Percentiles rank a stretch among this genome's conserved stretches.
phyloP scores from a whole-genome alignment of 2,113 vertebrate species.

The Meriones unguiculatus region DNA sequence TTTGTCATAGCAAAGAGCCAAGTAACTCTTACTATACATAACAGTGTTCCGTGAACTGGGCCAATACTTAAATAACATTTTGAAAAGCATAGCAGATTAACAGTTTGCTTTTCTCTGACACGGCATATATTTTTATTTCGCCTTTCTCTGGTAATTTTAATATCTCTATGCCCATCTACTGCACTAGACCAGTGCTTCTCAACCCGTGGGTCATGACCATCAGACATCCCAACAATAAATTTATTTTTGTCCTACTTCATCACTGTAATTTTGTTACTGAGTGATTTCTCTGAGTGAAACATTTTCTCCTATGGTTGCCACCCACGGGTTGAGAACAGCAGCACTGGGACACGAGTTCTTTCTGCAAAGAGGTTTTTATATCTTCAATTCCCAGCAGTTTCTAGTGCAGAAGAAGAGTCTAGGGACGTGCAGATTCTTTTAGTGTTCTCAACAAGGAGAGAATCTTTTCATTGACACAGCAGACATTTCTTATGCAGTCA shows the following conservation, averaged over 20 bases:
- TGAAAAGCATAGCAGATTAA: not conserved
- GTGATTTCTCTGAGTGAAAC: not conserved
- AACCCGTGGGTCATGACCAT: not conserved
- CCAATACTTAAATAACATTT: not conserved
- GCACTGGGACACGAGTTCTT: not conserved
- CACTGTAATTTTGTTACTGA: not conserved
- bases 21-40: not conserved
- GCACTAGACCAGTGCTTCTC: not conserved
- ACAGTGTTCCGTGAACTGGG: not conserved
- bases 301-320: not conserved
- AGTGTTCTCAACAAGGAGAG: not conserved
- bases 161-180: not conserved
- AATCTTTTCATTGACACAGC: not conserved
- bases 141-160: not conserved
- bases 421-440: not conserved
- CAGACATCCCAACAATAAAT: not conserved
- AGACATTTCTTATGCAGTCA: not conserved
- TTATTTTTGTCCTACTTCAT: not conserved
- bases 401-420: conserved; percentile 15
- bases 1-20: not conserved
- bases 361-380: not conserved
- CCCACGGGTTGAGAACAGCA: not conserved
- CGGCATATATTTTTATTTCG: not conserved
- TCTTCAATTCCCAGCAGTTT: not conserved
- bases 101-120: not conserved